These are phyloP conservation scores for Papilio protenor DNA, from an alignment of 2,888 invertebrate species.

Conservation along the genomic window DNA sequence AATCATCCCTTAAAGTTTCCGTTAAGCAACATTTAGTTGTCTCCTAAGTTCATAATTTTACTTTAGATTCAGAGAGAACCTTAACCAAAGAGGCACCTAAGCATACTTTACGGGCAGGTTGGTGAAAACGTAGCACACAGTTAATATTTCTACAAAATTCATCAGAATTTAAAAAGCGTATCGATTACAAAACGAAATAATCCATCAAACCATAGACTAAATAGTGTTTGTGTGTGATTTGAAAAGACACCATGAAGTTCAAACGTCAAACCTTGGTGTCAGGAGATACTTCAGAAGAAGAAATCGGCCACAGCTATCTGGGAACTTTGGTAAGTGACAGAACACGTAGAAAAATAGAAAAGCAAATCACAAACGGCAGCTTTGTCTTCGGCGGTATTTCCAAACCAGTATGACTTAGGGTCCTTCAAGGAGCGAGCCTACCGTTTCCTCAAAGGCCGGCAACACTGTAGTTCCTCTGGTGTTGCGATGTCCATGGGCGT, in stretches of 20 bases:
- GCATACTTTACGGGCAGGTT: neutral
- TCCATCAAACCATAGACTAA: conserved; percentile 15
- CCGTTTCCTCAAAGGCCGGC: too few species aligned
- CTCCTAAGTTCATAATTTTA: neutral
- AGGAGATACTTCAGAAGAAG: conserved; percentile 79
- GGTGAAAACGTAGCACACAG: neutral
- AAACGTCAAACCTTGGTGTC: conserved; percentile 68
- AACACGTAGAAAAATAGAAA: too few species aligned
- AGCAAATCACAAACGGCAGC: too few species aligned
- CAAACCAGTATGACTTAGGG: too few species aligned
- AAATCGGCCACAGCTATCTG: conserved; percentile 78
- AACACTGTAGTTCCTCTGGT: too few species aligned
- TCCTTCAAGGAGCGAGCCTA: too few species aligned
- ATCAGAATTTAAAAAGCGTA: conserved; percentile 13
- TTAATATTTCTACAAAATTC: neutral
- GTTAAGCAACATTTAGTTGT: too few species aligned
- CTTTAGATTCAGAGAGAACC: neutral
- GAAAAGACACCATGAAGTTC: conserved; percentile 63
- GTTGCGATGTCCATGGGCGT: too few species aligned
- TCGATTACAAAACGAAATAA: conserved; percentile 15
- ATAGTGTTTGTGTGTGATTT: conserved; percentile 19
- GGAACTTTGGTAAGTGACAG: conserved; percentile 75
- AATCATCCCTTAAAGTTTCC: too few species aligned
- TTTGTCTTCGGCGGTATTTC: too few species aligned
- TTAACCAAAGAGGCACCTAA: neutral